A percentile compares a stretch with the other conserved stretches of the same genome.
Evolutionary conservation across 2,888 invertebrate genomes (phyloP).

Genomic region (Drosophila lutescens): DNA sequence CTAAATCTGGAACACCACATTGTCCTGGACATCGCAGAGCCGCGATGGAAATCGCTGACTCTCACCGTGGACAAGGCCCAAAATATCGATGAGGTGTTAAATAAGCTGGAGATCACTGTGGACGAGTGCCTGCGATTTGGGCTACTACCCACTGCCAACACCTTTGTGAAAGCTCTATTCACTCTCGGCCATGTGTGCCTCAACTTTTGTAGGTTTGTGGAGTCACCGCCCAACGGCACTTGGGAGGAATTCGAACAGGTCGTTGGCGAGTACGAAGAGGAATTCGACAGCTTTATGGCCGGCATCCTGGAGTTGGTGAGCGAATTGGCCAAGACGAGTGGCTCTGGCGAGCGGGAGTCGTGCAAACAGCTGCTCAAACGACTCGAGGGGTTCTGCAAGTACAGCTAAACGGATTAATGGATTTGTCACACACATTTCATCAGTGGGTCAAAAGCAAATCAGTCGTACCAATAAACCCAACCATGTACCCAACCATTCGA

Average conservation of each 20-base stretch:
- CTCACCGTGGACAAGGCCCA: slow-evolving; percentile 17
- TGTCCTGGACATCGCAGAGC: slow-evolving; percentile 48
- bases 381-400: slow-evolving; percentile 17
- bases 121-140: slow-evolving; percentile 36
- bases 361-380: slow-evolving; percentile 52
- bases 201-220: slow-evolving; percentile 48
- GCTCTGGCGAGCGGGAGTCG: slow-evolving; percentile 25
- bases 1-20: slow-evolving; percentile 56
- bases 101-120: slow-evolving; percentile 43
- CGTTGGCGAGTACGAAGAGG: slow-evolving; percentile 47
- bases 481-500: too few species aligned
- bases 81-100: slow-evolving; percentile 50
- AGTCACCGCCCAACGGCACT: neutral
- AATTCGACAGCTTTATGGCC: slow-evolving; percentile 48
- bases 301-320: slow-evolving; percentile 46
- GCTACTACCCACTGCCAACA: slow-evolving; percentile 44
- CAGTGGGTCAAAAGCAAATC: slow-evolving; percentile 40
- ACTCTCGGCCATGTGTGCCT: slow-evolving; percentile 61
- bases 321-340: slow-evolving; percentile 38
- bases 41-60: slow-evolving; percentile 48
- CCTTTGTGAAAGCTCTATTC: slow-evolving; percentile 51
- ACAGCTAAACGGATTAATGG: neutral
- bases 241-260: slow-evolving; percentile 4
- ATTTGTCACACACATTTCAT: slow-evolving; percentile 2
- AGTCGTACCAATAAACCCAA: slow-evolving; percentile 1